Evolutionary conservation across 2,113 vertebrate species (phyloP), one percentile per base, ranked within the genome.

Genomic region (Saccopteryx leptura): DNA sequence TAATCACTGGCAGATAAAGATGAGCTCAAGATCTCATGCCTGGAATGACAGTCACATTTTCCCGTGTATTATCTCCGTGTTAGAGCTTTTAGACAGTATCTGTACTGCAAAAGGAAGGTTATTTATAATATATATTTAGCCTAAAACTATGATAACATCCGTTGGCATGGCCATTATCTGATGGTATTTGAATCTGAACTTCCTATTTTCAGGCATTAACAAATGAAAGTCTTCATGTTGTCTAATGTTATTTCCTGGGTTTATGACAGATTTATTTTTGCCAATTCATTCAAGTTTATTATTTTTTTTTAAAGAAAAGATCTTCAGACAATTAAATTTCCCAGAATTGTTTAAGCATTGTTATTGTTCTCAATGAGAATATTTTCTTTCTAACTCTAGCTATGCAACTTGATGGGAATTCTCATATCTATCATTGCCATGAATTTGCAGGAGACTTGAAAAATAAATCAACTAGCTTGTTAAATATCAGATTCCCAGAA

Each of bases 91-190:
- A 97, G 95, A 93, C 52, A 94, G 69, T 90, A 91, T 76, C 74
- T 95, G 72, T 76, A 54, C 61, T 71, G 91, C 31, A 93, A 80
- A 96, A 96, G 91, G 97, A 96, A 94, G 93, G 79, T 91, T 97
- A 97, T 98, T 98, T 97, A 92, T 95, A 96, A 93, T 95, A 86
- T 54, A 79, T 95, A 97, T 98, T 98, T 97, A 97, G 96, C 94
- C 69, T 95, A 95, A 96, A 97, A 93, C 85, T 91, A 74, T 95
- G 98, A 96, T 97, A 97, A 97, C 97, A 98, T 98, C 98, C 98
- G 98, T 91, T 97, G 97, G 97, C 96, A 92, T 87, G 96, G 82
- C 76, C 91, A 85, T 97, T 98, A 97, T 98, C 97, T 98, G 97
- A 95, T 95, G 89, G 92, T 93, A 83, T 98, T 94, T 97, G 97